Percentiles rank a stretch among this genome's conserved stretches.
phyloP scores from a whole-genome alignment of 2,888 invertebrate genomes.

The Drosophila greeni region DNA sequence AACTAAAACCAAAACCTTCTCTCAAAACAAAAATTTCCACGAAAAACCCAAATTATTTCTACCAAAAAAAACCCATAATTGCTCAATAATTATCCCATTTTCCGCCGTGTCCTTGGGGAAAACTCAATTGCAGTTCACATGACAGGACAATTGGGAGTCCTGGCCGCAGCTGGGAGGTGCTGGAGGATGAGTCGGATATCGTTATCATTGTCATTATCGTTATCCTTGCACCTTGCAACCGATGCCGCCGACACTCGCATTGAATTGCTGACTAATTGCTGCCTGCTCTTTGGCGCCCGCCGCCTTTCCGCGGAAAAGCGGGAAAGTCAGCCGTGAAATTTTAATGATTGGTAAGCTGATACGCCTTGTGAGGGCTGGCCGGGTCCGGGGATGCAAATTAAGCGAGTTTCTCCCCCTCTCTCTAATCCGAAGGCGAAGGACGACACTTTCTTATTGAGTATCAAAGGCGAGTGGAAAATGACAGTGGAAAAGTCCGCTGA shows the following conservation, averaged over 20 bases:
- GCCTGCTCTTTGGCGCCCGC: constrained; percentile 57
- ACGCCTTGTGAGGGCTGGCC: constrained; percentile 63
- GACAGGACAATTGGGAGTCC: constrained; percentile 31
- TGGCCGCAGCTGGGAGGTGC: constrained; percentile 21
- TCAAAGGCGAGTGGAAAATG: constrained; percentile 56
- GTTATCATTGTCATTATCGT: constrained; percentile 42
- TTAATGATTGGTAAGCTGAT: constrained; percentile 72
- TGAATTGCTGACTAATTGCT: constrained; percentile 56
- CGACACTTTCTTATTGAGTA: constrained; percentile 70
- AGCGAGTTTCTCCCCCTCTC: constrained; percentile 34
- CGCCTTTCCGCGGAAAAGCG: constrained; percentile 15
- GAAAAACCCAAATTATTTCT: no score
- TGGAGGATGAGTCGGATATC: constrained; percentile 47
- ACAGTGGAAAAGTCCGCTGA: constrained; percentile 14
- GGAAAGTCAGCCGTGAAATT: constrained; percentile 70
- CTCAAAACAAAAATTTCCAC: no score
- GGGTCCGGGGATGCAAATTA: constrained; percentile 59
- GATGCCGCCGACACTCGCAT: constrained; percentile 13
- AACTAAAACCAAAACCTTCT: not conserved
- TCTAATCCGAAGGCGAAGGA: constrained; percentile 52
- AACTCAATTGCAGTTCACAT: constrained; percentile 34
- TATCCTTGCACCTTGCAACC: constrained; percentile 6
- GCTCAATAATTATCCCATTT: not conserved
- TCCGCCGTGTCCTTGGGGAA: constrained; percentile 6
- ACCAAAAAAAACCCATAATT: not conserved